These are phyloP conservation scores for Neotoxoptera formosana DNA, from an alignment of 1,140 invertebrate species.

Conservation along the genomic window DNA sequence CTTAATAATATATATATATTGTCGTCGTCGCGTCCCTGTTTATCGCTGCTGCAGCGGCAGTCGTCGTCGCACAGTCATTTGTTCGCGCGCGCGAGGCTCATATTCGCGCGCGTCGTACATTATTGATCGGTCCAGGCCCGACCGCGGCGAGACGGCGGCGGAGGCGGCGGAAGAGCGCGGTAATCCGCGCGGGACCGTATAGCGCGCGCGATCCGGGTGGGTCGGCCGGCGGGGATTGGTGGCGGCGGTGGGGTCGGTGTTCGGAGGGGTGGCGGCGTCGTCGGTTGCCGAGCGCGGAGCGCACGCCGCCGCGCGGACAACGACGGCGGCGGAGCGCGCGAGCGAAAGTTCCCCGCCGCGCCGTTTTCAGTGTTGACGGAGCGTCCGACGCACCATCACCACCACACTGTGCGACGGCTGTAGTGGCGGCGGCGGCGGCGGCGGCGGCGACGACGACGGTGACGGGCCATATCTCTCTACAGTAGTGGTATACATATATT, in stretches of 20 bases:
- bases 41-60: not conserved
- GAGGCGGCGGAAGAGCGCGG: not conserved
- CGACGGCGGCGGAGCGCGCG: conserved; percentile 10
- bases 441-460: not conserved
- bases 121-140: conserved; percentile 54
- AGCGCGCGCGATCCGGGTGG: not conserved
- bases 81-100: conserved; percentile 15
- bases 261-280: not conserved
- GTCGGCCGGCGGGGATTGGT: not conserved
- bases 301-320: conserved; percentile 44
- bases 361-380: conserved; percentile 56
- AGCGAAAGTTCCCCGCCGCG: conserved; percentile 42
- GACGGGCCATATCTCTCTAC: not conserved
- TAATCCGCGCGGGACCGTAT: conserved; percentile 6
- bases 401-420: not conserved
- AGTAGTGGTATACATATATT: too few relatives aligned
- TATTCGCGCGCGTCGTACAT: conserved; percentile 31
- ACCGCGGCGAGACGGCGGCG: not conserved
- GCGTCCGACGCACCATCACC: conserved; percentile 26
- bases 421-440: not conserved
- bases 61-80: conserved; percentile 27
- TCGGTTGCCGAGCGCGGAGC: not conserved
- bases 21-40: conserved; percentile 27
- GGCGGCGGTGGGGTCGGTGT: not conserved
- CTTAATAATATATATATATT: not conserved